phyloP scores from a whole-genome alignment of 1,140 invertebrate species.

The Papilio xuthus region DNA sequence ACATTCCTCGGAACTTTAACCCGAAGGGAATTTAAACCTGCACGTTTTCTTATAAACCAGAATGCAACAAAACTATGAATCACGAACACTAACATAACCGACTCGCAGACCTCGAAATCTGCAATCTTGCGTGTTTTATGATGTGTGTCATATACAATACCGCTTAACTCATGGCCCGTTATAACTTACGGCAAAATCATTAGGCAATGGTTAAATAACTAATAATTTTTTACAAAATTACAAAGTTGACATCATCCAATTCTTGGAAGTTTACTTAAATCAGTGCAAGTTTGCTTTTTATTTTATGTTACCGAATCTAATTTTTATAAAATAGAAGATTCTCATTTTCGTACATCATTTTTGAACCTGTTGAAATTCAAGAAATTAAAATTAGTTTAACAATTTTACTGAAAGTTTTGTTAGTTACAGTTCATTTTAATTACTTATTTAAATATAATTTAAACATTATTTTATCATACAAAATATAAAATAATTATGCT shows the following conservation, averaged over 20 bases:
- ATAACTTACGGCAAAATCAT: constrained; percentile 36
- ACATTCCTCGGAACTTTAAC: constrained; percentile 31
- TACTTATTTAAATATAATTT: neutral
- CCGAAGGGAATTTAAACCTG: constrained; percentile 7
- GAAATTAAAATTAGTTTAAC: neutral
- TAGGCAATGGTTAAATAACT: constrained; percentile 49
- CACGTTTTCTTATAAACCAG: constrained; percentile 42
- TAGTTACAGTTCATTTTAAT: too few relatives aligned
- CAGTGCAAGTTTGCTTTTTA: constrained; percentile 29
- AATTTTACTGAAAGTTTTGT: neutral
- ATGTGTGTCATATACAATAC: constrained; percentile 45
- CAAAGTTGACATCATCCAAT: constrained; percentile 54
- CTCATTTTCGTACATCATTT: too few relatives aligned
- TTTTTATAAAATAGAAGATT: neutral
- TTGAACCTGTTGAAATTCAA: neutral
- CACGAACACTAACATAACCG: constrained; percentile 42
- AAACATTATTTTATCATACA: neutral
- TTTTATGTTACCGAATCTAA: neutral
- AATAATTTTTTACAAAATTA: constrained; percentile 34
- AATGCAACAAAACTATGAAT: constrained; percentile 56
- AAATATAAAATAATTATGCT: constrained; percentile 1
- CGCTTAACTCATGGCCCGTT: constrained; percentile 33
- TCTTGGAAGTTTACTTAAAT: constrained; percentile 49
- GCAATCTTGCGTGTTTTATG: constrained; percentile 18
- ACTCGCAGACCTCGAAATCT: constrained; percentile 20